These are phyloP conservation scores for Dynastes maya DNA, from an alignment of 2,888 invertebrate genomes.

Conservation along the genomic window DNA sequence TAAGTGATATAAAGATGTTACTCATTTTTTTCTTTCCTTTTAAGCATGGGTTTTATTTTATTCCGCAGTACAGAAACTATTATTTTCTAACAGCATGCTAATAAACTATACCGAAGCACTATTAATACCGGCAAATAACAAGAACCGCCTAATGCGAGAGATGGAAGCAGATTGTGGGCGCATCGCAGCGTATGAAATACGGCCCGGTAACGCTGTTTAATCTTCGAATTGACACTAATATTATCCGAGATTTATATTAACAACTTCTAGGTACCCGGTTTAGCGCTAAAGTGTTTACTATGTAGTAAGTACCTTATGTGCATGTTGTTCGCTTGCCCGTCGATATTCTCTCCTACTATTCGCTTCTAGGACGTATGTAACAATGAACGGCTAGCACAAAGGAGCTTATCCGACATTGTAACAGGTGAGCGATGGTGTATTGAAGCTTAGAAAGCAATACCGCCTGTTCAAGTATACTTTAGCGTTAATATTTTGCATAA, in stretches of 20 bases:
- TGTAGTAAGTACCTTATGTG: neutral
- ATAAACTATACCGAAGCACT: constrained; percentile 18
- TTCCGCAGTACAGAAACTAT: too few relatives aligned
- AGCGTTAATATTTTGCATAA: constrained; percentile 29
- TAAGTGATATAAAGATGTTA: too few relatives aligned
- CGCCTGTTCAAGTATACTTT: neutral
- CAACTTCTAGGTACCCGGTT: constrained; percentile 57
- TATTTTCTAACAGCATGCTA: neutral
- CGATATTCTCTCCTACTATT: neutral
- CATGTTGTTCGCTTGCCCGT: neutral
- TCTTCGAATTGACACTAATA: constrained; percentile 61
- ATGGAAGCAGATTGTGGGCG: constrained; percentile 52
- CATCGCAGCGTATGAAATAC: constrained; percentile 55
- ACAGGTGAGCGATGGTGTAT: constrained; percentile 52
- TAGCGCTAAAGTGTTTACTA: neutral
- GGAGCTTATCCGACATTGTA: constrained; percentile 52
- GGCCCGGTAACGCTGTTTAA: constrained; percentile 56
- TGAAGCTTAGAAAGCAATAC: constrained; percentile 28
- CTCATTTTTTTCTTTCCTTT: too few relatives aligned
- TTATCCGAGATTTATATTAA: constrained; percentile 61
- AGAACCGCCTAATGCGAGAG: constrained; percentile 30
- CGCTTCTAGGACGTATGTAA: neutral
- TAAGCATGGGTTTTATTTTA: too few relatives aligned
- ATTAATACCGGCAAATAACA: constrained; percentile 49
- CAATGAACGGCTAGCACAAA: constrained; percentile 30